Evolutionary conservation across 2,888 invertebrate genomes (phyloP), one percentile per base, ranked within the genome.

Genomic region (Bhutanitis thaidina): DNA sequence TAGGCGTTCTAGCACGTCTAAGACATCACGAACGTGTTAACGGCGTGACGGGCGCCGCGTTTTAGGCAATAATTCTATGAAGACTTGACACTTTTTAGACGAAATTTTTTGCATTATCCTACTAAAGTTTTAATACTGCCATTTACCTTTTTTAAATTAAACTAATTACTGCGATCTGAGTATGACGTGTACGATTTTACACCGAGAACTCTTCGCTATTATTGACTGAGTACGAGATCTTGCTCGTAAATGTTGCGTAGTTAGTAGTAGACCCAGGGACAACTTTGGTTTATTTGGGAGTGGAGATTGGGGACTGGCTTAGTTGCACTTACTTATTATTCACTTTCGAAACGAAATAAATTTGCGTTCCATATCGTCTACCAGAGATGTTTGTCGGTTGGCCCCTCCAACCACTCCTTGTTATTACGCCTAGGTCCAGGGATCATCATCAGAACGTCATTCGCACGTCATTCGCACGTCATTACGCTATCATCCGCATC

Each of bases 41-140:
- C 61, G 63, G 70, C 71, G 76, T 43, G 65, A 65, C 59, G 38
- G 16, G 44, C 25, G 63, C 65, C 63, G 61, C 64, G 54, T 55
- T 57, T 58, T 86, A 83, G 87, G 83, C 82, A 85, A 84, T 84
- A 86, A 88, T 80, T 83, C 68, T 77, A 74, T 69, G 63, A 86
- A 88, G 87, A 88, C 88, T 87, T 86, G 67, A 80, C 70, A 77
- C 74, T 79, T 80, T 80, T 84, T 83, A 83, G 80, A 70, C 73
- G 65, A 80, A 81, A 75, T 69, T 71, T 73, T 79, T 79, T 77
- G 79, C 80, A 81, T 77, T 77, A 63, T 71, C 67, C 73, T 81
- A 78, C 71, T 76, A 71, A 62, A 74, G 2, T 39, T 75, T 77
- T 62, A 70, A 67, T 68, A 87, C 82, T 86, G 86, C 85, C 87